Evolutionary conservation across 1,140 invertebrate genomes (phyloP).

Genomic region (Philotrypesis tridentata): DNA sequence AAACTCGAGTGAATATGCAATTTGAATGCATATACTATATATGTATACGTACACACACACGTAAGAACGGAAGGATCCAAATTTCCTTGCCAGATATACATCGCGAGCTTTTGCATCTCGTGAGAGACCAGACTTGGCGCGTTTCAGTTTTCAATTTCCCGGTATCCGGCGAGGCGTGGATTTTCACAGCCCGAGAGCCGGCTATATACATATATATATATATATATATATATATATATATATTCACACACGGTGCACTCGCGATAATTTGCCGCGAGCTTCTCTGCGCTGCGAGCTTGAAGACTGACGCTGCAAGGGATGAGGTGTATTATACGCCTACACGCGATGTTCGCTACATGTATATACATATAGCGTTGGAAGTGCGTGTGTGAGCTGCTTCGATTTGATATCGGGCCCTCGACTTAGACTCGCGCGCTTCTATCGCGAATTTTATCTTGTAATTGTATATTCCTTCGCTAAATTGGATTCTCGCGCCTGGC

Average conservation of each 20-base stretch:
- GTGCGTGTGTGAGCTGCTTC: neutral
- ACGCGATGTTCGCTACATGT: neutral
- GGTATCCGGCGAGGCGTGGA: neutral
- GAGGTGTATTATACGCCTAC: neutral
- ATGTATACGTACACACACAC: neutral
- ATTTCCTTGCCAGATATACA: neutral
- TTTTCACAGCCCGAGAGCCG: constrained; percentile 16
- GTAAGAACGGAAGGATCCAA: neutral
- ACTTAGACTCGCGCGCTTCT: neutral
- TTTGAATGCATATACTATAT: neutral
- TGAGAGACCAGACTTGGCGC: neutral
- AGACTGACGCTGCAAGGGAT: neutral
- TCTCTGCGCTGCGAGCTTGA: neutral
- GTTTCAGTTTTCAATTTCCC: constrained; percentile 28
- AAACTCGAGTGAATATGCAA: neutral
- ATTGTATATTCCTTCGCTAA: neutral
- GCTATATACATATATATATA: too few relatives aligned
- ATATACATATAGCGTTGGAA: neutral
- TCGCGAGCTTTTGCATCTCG: neutral
- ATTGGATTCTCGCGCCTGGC: neutral
- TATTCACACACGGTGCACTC: neutral
- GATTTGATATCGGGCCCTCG: neutral
- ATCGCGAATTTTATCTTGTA: neutral
- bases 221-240: too few relatives aligned
- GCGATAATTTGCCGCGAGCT: constrained; percentile 5